Evolutionary conservation across 2,888 invertebrate species (phyloP).

Genomic region (Dryococelus australis): DNA sequence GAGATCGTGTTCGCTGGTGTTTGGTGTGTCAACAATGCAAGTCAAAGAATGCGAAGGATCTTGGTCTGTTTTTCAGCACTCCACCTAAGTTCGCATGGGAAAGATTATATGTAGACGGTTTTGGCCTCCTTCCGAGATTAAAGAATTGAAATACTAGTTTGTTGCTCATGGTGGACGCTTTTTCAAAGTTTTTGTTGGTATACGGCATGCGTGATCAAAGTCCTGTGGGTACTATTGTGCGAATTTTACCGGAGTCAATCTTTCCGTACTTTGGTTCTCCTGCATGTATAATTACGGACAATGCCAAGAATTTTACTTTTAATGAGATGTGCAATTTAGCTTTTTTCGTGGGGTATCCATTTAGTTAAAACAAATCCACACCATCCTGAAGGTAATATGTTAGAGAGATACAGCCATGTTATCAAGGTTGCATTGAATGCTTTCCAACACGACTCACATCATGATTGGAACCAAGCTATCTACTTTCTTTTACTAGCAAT

Average conservation of each 20-base stretch:
- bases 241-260: neutral
- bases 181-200: neutral
- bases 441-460: neutral
- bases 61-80: neutral
- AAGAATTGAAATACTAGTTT: neutral
- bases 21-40: neutral
- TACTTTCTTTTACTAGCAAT: neutral
- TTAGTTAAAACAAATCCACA: neutral
- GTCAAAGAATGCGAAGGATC: neutral
- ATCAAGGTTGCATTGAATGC: neutral
- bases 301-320: neutral
- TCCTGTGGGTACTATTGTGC: neutral
- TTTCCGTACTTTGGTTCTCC: neutral
- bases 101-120: neutral
- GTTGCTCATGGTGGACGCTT: neutral
- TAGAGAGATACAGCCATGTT: neutral
- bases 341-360: neutral
- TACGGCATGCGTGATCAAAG: neutral
- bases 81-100: neutral
- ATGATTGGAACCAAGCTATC: neutral
- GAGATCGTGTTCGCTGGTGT: neutral
- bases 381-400: neutral
- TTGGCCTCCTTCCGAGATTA: neutral
- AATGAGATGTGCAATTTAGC: neutral
- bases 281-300: neutral